Conservation (phyloP, 2,797 vertebrate species). For the Uromys caudimaculatus region DNA sequence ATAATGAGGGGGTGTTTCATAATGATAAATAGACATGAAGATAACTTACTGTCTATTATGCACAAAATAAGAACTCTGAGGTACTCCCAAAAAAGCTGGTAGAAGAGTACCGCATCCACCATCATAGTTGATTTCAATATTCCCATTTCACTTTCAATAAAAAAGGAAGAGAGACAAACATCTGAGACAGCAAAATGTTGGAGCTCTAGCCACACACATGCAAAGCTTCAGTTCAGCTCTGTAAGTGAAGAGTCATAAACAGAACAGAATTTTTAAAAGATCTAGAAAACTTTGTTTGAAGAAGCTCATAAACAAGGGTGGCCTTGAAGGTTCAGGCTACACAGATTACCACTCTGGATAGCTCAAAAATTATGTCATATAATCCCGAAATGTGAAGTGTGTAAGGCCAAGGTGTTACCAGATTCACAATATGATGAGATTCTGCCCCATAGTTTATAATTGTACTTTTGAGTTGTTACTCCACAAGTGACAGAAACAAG, state of each 20-base stretch:
- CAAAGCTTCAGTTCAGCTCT: not conserved
- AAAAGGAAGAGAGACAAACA: not conserved
- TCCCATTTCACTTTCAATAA: not conserved
- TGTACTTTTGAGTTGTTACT: not conserved
- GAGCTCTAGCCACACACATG: not conserved
- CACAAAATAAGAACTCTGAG: not conserved
- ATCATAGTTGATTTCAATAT: not conserved
- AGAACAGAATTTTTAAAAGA: not conserved
- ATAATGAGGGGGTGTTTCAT: not conserved
- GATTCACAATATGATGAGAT: not conserved
- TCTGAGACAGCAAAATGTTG: not conserved
- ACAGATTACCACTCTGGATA: not conserved
- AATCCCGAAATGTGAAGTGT: not conserved
- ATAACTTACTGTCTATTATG: not conserved
- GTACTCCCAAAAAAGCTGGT: not conserved
- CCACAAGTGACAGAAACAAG: not conserved
- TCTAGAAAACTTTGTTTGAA: not conserved
- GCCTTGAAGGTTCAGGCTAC: not conserved
- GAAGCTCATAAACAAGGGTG: not conserved
- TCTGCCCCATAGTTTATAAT: no score
- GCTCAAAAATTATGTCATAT: not conserved
- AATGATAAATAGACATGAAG: not conserved
- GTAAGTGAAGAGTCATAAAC: not conserved
- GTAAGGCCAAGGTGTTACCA: not conserved
- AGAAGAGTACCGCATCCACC: not conserved